phyloP scores from a whole-genome alignment of 1,140 invertebrate genomes.

The Calliphora vicina region DNA sequence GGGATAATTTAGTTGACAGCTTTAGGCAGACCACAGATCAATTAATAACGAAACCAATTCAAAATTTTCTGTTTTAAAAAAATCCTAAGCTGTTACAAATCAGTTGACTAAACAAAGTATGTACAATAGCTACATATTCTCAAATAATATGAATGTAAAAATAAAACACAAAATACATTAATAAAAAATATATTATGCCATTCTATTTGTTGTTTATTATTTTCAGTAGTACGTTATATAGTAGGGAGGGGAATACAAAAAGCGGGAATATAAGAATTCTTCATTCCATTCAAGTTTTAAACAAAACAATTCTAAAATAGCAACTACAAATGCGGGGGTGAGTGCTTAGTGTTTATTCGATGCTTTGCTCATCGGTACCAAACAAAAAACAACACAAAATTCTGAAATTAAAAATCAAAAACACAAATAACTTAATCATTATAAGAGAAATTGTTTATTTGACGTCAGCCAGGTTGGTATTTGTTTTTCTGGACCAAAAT shows the following conservation, averaged over 20 bases:
- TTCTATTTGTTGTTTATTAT: not conserved
- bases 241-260: not conserved
- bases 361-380: not conserved
- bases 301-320: not conserved
- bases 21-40: too few relatives aligned
- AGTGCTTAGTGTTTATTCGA: not conserved
- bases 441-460: not conserved
- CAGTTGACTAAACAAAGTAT: too few relatives aligned
- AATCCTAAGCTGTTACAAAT: too few relatives aligned
- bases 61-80: too few relatives aligned
- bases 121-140: too few relatives aligned
- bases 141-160: not conserved
- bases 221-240: not conserved
- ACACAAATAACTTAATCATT: not conserved
- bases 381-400: not conserved
- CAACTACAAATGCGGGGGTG: not conserved
- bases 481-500: not conserved
- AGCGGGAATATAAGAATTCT: not conserved
- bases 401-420: not conserved
- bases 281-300: not conserved
- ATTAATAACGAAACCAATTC: too few relatives aligned
- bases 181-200: too few relatives aligned
- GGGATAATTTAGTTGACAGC: too few relatives aligned
- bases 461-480: constrained; percentile 3
- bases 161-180: too few relatives aligned